Conservation (phyloP, 1,140 invertebrate genomes). For the Drosophila jambulina region DNA sequence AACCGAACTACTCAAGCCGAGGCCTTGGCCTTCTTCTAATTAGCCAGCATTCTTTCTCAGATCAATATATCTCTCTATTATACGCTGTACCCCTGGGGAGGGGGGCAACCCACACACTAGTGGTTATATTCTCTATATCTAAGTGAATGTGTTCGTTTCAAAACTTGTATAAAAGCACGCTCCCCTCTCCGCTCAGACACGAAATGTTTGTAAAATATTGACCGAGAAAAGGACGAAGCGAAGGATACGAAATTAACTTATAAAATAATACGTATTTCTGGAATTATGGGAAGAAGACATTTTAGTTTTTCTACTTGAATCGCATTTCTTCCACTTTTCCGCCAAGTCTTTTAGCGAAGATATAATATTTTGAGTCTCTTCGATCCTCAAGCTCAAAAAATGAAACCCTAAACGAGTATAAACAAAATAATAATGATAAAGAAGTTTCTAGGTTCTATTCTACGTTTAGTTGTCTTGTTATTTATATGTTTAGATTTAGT, state of each 20-base stretch:
- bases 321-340: conserved; percentile 77
- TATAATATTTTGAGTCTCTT: conserved; percentile 41
- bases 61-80: conserved; percentile 31
- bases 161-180: conserved; percentile 60
- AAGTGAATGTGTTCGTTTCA: conserved; percentile 61
- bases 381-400: conserved; percentile 43
- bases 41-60: conserved; percentile 43
- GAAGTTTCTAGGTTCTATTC: conserved; percentile 53
- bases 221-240: background rate
- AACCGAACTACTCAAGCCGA: conserved; percentile 31
- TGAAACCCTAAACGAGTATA: conserved; percentile 7
- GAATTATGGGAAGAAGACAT: conserved; percentile 25
- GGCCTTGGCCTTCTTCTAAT: conserved; percentile 21
- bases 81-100: conserved; percentile 39
- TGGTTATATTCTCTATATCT: conserved; percentile 33
- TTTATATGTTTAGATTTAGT: conserved; percentile 54
- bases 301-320: conserved; percentile 78
- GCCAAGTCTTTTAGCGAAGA: conserved; percentile 20
- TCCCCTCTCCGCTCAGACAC: conserved; percentile 39
- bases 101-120: conserved; percentile 32
- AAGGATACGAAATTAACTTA: conserved; percentile 31
- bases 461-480: conserved; percentile 61
- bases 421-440: conserved; percentile 13
- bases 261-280: conserved; percentile 26
- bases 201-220: conserved; percentile 52